Evolutionary conservation across 2,797 vertebrate genomes (phyloP).

Genomic region (Delichon dasypus): DNA sequence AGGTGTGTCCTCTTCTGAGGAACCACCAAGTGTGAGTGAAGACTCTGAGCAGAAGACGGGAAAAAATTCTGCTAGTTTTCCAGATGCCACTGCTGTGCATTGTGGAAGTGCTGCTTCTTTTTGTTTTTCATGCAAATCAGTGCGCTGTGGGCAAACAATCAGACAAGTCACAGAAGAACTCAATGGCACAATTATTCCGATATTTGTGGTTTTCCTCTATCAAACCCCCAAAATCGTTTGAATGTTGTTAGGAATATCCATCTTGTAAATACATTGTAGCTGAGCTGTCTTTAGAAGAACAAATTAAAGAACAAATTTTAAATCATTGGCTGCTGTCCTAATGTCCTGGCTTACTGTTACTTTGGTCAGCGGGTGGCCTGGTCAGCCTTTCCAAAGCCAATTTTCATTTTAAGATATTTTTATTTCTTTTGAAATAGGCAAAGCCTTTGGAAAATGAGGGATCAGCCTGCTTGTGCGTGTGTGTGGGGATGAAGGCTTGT

Average conservation of each 20-base stretch:
- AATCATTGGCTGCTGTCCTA: conserved; percentile 26
- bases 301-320: conserved; percentile 29
- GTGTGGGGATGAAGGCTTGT: conserved; percentile 63
- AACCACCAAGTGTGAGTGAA: not conserved
- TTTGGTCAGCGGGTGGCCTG: conserved; percentile 58
- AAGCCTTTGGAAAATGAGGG: conserved; percentile 63
- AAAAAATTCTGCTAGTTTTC: not conserved
- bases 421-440: conserved; percentile 61
- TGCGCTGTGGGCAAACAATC: not conserved
- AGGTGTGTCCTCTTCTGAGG: not conserved
- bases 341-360: conserved; percentile 29
- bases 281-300: conserved; percentile 16
- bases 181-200: not conserved
- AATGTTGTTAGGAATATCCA: not conserved
- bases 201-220: not conserved
- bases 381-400: conserved; percentile 37
- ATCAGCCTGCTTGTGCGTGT: conserved; percentile 41
- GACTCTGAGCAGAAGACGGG: not conserved
- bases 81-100: not conserved
- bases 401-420: conserved; percentile 63
- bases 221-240: not conserved
- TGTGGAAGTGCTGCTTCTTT: not conserved
- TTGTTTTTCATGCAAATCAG: not conserved
- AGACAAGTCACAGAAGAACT: not conserved
- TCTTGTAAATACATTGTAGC: not conserved